Percentiles rank a stretch among this genome's conserved stretches.
Conservation (phyloP, 2,113 vertebrate genomes). For the Stigmatopora nigra region DNA sequence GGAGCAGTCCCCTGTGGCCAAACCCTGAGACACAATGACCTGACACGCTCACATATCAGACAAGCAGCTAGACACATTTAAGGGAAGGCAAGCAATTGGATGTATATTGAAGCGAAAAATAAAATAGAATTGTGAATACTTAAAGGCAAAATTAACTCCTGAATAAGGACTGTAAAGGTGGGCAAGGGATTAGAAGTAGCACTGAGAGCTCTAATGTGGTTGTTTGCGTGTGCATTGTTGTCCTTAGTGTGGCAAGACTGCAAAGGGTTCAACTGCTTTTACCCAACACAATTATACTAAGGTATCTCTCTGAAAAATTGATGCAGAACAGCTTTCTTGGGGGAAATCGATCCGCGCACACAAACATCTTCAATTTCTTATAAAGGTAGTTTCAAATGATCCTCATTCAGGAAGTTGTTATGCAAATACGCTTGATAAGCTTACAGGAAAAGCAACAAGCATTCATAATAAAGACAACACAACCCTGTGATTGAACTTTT, state of each 20-base stretch:
- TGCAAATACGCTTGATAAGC: conserved; percentile 6
- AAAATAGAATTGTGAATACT: conserved; percentile 21
- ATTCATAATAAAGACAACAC: conserved; percentile 28
- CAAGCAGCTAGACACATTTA: conserved; percentile 40
- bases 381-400: conserved; percentile 20
- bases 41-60: conserved; percentile 53
- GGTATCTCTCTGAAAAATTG: conserved; percentile 26
- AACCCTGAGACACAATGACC: conserved; percentile 54
- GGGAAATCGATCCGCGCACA: conserved; percentile 6
- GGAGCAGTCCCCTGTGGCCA: conserved; percentile 40
- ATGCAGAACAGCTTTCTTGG: conserved; percentile 19
- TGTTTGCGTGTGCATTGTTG: conserved; percentile 21
- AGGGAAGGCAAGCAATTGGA: conserved; percentile 27
- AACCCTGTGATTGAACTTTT: conserved; percentile 40
- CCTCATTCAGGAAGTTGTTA: conserved; percentile 2
- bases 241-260: conserved; percentile 35
- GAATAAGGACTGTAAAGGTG: conserved; percentile 11
- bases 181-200: conserved; percentile 17
- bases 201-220: conserved; percentile 22
- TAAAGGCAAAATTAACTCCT: conserved; percentile 8
- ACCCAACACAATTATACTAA: conserved; percentile 51
- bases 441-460: conserved; percentile 1
- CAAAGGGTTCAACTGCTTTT: conserved; percentile 35
- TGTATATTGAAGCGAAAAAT: conserved; percentile 22
- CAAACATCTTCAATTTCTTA: conserved; percentile 16